Conservation (phyloP, 2,113 vertebrate species). For the Myiozetetes cayanensis region DNA sequence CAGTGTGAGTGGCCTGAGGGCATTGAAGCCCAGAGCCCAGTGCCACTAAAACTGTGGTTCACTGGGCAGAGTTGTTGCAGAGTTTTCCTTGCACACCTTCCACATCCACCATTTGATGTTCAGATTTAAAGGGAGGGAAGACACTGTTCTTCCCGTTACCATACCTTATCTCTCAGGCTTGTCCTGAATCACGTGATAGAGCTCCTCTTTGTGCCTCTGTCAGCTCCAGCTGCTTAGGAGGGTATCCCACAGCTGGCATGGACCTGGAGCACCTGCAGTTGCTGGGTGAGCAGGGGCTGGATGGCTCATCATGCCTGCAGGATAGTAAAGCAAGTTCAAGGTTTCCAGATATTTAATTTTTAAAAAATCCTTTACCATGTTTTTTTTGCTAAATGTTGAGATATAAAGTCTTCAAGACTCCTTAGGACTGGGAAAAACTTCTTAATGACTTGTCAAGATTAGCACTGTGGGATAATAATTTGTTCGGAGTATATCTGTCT, state of each 20-base stretch:
- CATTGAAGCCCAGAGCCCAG: neutral
- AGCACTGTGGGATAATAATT: neutral
- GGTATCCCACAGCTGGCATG: neutral
- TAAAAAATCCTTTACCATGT: neutral
- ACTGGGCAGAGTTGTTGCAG: neutral
- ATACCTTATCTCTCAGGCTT: neutral
- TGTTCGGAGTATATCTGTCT: neutral
- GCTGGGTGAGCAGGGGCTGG: neutral
- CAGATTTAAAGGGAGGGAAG: neutral
- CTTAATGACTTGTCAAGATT: neutral
- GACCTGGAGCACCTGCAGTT: neutral
- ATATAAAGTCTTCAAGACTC: neutral
- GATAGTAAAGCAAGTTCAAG: neutral
- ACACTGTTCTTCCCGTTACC: accelerated
- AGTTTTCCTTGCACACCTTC: neutral
- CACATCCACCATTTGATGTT: neutral
- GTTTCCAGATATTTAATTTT: neutral
- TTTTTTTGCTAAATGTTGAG: neutral
- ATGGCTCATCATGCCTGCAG: neutral
- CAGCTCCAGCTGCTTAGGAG: neutral
- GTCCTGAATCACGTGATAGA: neutral
- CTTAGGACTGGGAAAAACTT: neutral
- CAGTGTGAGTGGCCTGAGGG: neutral
- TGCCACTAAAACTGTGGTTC: neutral
- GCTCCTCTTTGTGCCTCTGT: neutral